Evolutionary conservation across 2,113 vertebrate genomes (phyloP).

Genomic region (Anser cygnoides): DNA sequence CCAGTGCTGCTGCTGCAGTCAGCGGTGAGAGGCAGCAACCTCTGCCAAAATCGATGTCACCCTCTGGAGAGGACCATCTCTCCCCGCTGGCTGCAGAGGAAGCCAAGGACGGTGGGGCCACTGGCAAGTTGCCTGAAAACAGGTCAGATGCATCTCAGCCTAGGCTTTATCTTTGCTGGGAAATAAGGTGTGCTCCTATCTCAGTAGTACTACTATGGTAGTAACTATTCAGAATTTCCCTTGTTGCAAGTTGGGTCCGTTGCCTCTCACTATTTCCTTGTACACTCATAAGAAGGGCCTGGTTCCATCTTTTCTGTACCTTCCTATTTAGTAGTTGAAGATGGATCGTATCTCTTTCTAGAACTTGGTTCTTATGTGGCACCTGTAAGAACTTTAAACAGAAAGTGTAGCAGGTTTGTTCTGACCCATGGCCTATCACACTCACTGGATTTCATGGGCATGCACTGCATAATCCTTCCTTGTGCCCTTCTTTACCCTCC

Average conservation of each 20-base stretch:
- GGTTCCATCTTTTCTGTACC: not conserved
- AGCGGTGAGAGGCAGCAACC: not conserved
- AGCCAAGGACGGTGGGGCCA: not conserved
- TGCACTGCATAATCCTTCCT: not conserved
- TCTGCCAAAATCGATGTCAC: not conserved
- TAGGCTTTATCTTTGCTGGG: not conserved
- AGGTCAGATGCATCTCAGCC: not conserved
- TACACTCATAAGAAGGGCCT: not conserved
- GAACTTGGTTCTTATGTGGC: not conserved
- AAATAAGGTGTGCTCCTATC: not conserved
- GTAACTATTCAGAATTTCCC: not conserved
- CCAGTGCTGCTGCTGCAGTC: not conserved
- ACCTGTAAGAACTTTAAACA: not conserved
- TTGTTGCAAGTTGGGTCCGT: not conserved
- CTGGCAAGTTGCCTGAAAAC: not conserved
- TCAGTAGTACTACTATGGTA: rapidly evolving
- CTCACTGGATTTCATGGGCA: not conserved
- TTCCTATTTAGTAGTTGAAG: not conserved
- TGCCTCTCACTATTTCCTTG: not conserved
- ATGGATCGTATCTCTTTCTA: not conserved
- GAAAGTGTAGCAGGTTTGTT: not conserved
- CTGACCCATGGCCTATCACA: not conserved
- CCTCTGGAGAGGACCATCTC: not conserved
- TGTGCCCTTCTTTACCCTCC: not conserved
- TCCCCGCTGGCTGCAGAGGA: not conserved